A percentile compares a stretch with the other conserved stretches of the same genome.
Conservation (phyloP, 1,140 invertebrate species). For the Macrocentrus cingulum region DNA sequence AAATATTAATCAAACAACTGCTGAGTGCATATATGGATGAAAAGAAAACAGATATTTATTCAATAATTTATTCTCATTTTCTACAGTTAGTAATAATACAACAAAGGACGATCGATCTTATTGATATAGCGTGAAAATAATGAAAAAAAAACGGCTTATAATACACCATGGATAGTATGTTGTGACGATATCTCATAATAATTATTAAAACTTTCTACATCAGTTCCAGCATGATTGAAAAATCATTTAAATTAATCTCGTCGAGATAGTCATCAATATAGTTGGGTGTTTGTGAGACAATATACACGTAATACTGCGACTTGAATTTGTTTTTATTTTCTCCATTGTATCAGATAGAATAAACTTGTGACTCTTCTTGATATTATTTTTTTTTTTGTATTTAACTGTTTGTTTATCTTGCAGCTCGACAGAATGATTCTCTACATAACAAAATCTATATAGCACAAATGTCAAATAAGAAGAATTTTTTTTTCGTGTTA, state of each 20-base stretch:
- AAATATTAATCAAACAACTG: too few species aligned
- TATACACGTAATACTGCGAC: not conserved
- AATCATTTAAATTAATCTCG: too few species aligned
- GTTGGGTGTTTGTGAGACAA: not conserved
- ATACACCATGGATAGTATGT: not conserved
- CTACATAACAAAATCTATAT: slow-evolving; percentile 22
- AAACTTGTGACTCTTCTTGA: not conserved
- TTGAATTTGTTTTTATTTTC: not conserved
- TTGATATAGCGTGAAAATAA: not conserved
- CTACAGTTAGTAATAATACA: not conserved
- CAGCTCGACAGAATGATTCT: not conserved
- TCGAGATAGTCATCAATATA: not conserved
- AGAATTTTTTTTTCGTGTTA: slow-evolving; percentile 21
- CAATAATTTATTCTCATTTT: not conserved
- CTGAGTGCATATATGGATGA: too few species aligned
- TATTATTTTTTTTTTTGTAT: not conserved
- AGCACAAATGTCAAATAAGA: slow-evolving; percentile 7
- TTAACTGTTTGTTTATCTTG: not conserved
- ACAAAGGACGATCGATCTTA: not conserved
- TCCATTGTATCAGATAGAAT: not conserved
- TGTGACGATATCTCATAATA: not conserved
- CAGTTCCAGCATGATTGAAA: too few species aligned
- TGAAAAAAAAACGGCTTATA: not conserved
- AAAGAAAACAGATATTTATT: not conserved
- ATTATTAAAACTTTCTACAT: not conserved